Evolutionary conservation across 2,888 invertebrate species (phyloP).

Genomic region (Lasioglossum villosulum): DNA sequence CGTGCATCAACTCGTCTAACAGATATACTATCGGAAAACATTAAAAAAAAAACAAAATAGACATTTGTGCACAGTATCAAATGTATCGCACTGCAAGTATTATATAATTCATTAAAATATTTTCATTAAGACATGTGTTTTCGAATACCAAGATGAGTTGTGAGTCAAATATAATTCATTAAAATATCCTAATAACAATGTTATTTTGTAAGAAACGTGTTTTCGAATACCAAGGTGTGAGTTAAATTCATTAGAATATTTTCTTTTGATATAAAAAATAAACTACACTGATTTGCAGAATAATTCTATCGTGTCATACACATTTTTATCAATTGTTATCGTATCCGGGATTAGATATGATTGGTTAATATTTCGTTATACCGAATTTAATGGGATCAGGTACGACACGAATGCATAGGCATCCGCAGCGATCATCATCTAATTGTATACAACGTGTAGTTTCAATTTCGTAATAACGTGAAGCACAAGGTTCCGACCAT

Average conservation of each 20-base stretch:
- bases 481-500: conserved; percentile 8
- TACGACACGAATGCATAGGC: background rate
- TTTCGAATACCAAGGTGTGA: background rate
- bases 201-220: background rate
- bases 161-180: background rate
- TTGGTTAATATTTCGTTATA: background rate
- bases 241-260: no score
- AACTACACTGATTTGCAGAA: no score
- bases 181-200: background rate
- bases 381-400: background rate
- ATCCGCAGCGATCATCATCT: background rate
- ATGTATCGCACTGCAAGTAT: background rate
- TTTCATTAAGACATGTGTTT: no score
- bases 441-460: background rate
- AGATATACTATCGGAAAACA: no score
- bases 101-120: background rate
- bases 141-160: no score
- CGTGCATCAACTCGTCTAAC: background rate
- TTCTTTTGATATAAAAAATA: no score
- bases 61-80: background rate
- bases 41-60: no score
- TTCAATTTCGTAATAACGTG: background rate
- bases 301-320: background rate
- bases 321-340: background rate
- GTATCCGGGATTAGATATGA: background rate